phyloP scores from a whole-genome alignment of 2,797 vertebrate genomes.

The Odontamblyopus lacepedii region DNA sequence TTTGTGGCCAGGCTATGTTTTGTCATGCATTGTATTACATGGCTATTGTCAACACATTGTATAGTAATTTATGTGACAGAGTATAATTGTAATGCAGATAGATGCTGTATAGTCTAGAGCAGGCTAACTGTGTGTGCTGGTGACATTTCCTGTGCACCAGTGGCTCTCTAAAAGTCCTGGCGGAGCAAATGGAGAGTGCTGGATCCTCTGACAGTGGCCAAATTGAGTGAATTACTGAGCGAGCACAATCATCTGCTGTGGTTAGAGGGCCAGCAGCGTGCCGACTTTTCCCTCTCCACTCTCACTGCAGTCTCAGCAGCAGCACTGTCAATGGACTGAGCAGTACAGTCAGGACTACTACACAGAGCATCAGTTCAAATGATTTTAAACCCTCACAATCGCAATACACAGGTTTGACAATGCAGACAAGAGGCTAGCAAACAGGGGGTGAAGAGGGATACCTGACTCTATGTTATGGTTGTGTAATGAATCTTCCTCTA shows the following conservation, averaged over 20 bases:
- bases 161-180: slow-evolving; percentile 33
- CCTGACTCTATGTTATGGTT: not conserved
- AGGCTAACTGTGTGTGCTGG: slow-evolving; percentile 11
- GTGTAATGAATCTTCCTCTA: not conserved
- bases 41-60: not conserved
- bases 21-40: not conserved
- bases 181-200: slow-evolving; percentile 44
- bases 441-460: not conserved
- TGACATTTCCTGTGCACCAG: slow-evolving; percentile 32
- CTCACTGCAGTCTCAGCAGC: slow-evolving; percentile 47
- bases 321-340: slow-evolving; percentile 44
- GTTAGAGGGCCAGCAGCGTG: slow-evolving; percentile 34
- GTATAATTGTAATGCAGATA: slow-evolving; percentile 9
- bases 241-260: slow-evolving; percentile 51
- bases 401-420: slow-evolving; percentile 23
- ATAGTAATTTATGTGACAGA: not conserved
- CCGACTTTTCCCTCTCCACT: slow-evolving; percentile 40
- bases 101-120: slow-evolving; percentile 10
- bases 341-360: slow-evolving; percentile 26
- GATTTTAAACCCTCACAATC: slow-evolving; percentile 37
- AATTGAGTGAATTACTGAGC: slow-evolving; percentile 52
- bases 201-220: slow-evolving; percentile 36
- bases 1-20: too few species aligned
- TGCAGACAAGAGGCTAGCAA: slow-evolving; percentile 12
- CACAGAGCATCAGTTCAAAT: slow-evolving; percentile 41